These are phyloP conservation scores for human (Homo sapiens) DNA, from an alignment of 2,113 vertebrate species.

Conservation along the genomic window DNA sequence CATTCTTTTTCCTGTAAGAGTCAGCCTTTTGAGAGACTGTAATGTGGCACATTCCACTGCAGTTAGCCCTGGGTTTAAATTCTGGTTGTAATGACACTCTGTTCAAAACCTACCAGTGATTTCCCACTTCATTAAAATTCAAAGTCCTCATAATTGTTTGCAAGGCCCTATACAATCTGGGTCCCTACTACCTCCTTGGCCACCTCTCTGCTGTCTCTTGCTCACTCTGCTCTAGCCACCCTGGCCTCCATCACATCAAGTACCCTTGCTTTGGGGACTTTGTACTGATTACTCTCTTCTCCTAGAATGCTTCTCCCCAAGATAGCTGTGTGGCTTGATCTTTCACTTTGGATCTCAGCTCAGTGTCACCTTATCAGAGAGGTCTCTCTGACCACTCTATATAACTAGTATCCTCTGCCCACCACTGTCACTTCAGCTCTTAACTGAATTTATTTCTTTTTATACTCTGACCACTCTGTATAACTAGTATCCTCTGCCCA, in stretches of 20 bases:
- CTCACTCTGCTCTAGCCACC: neutral
- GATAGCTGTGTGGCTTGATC: neutral
- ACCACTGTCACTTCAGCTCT: neutral
- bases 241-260: neutral
- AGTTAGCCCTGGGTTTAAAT: constrained; percentile 31
- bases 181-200: neutral
- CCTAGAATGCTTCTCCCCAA: neutral
- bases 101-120: neutral
- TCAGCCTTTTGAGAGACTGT: constrained; percentile 32
- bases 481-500: neutral
- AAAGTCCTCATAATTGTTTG: neutral
- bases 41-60: neutral
- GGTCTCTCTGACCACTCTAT: neutral
- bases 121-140: constrained; percentile 18
- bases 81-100: constrained; percentile 7
- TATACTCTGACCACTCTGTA: neutral
- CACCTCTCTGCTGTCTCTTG: neutral
- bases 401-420: neutral
- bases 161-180: neutral
- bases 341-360: constrained; percentile 1
- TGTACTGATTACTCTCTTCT: neutral
- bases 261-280: constrained; percentile 22
- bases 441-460: neutral
- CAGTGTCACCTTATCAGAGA: neutral
- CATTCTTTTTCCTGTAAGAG: constrained; percentile 46